A percentile compares a stretch with the other conserved stretches of the same genome.
Conservation (phyloP, 2,888 invertebrate genomes). For the Apomyelois bistriatella region DNA sequence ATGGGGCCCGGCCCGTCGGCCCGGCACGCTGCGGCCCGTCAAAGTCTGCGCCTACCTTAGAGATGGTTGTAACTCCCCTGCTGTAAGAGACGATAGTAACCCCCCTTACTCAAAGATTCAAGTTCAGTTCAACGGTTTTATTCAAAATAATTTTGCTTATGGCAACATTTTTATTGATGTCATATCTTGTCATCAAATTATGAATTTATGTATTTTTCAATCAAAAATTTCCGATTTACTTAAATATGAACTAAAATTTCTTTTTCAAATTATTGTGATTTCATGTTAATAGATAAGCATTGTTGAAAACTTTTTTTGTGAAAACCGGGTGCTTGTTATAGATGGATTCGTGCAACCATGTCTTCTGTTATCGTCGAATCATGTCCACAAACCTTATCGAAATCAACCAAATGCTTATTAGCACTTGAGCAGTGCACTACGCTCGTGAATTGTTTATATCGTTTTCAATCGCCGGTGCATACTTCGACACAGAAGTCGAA, state of each 20-base stretch:
- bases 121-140: conserved; percentile 21
- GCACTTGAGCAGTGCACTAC: conserved; percentile 59
- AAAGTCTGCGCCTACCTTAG: no score
- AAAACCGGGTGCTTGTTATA: conserved; percentile 4
- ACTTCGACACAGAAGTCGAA: conserved; percentile 13
- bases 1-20: no score
- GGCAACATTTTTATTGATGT: conserved; percentile 18
- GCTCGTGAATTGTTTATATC: conserved; percentile 43
- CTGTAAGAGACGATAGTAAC: no score
- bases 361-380: conserved; percentile 23
- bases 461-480: conserved; percentile 20
- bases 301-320: background rate
- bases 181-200: conserved; percentile 2
- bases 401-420: conserved; percentile 65
- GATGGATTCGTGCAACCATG: conserved; percentile 35
- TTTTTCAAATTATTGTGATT: background rate
- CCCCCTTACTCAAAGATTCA: no score
- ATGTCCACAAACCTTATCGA: conserved; percentile 57
- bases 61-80: no score
- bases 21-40: no score
- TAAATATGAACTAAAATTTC: background rate
- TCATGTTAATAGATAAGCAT: background rate
- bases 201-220: conserved; percentile 11
- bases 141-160: conserved; percentile 18
- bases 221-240: background rate